These are phyloP conservation scores for Pseudorhombus dupliciocellatus DNA, from an alignment of 2,113 vertebrate genomes.

Conservation along the genomic window DNA sequence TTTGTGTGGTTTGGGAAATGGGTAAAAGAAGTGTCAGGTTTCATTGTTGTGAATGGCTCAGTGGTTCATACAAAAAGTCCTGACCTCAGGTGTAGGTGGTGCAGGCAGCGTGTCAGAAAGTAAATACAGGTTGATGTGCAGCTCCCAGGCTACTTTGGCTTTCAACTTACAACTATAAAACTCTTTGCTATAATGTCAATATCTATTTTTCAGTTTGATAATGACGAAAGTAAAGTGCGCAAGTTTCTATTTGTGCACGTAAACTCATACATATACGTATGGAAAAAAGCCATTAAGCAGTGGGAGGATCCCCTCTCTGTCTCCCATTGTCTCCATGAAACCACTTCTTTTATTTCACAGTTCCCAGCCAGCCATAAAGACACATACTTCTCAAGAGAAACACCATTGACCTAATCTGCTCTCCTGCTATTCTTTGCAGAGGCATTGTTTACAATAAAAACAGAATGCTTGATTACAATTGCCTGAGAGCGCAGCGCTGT, in stretches of 20 bases:
- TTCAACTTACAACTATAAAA: not conserved
- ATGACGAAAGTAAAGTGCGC: not conserved
- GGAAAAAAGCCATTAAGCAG: slow-evolving; percentile 17
- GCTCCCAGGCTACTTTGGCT: slow-evolving; percentile 11
- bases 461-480: slow-evolving; percentile 49
- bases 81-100: slow-evolving; percentile 42
- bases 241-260: not conserved
- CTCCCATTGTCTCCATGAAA: slow-evolving; percentile 41
- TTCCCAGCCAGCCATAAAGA: slow-evolving; percentile 25
- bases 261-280: slow-evolving; percentile 1
- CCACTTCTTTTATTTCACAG: slow-evolving; percentile 23
- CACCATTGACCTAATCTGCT: slow-evolving; percentile 7
- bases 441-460: slow-evolving; percentile 42
- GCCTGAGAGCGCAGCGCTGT: slow-evolving; percentile 14
- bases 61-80: slow-evolving; percentile 4
- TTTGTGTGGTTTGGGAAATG: slow-evolving; percentile 48
- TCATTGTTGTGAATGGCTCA: slow-evolving; percentile 36
- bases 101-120: not conserved
- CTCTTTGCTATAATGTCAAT: not conserved
- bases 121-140: slow-evolving; percentile 23
- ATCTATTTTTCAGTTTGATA: slow-evolving; percentile 11
- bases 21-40: slow-evolving; percentile 35
- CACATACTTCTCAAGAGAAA: slow-evolving; percentile 29
- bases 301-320: slow-evolving; percentile 26
- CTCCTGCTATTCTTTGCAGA: slow-evolving; percentile 37